Evolutionary conservation across 2,888 invertebrate species (phyloP).

Genomic region (Norana najaformis): DNA sequence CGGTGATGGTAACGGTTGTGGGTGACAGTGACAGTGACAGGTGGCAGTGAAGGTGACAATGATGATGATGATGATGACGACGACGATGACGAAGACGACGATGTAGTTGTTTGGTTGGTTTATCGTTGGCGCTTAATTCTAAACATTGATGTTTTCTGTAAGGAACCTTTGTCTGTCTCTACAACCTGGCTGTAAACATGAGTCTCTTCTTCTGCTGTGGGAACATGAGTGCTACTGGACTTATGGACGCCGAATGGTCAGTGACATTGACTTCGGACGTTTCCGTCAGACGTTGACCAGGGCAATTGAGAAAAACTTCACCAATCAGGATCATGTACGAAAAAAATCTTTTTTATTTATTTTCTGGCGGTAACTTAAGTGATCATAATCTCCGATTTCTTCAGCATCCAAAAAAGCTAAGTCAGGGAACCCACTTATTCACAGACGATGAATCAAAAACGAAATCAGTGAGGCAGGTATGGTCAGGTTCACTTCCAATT

Average conservation of each 20-base stretch:
- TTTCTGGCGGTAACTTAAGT: neutral
- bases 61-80: too few species aligned
- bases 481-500: neutral
- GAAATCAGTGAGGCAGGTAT: too few species aligned
- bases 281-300: conserved; percentile 58
- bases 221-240: conserved; percentile 62
- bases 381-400: too few species aligned
- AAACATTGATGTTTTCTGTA: conserved; percentile 29
- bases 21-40: neutral
- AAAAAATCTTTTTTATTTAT: too few species aligned
- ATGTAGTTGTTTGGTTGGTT: neutral
- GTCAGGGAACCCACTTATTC: too few species aligned
- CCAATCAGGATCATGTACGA: conserved; percentile 52
- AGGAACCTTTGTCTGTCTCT: conserved; percentile 61
- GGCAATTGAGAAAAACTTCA: conserved; percentile 60
- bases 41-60: neutral
- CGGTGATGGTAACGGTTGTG: too few species aligned
- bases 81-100: neutral
- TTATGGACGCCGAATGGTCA: conserved; percentile 60
- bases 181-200: conserved; percentile 52
- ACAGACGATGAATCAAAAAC: too few species aligned
- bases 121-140: neutral
- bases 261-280: conserved; percentile 57
- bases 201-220: conserved; percentile 59
- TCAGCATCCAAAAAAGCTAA: too few species aligned